Base-by-base conservation (phyloP, 2,888 invertebrate species). In the Oscheius onirici region DNA sequence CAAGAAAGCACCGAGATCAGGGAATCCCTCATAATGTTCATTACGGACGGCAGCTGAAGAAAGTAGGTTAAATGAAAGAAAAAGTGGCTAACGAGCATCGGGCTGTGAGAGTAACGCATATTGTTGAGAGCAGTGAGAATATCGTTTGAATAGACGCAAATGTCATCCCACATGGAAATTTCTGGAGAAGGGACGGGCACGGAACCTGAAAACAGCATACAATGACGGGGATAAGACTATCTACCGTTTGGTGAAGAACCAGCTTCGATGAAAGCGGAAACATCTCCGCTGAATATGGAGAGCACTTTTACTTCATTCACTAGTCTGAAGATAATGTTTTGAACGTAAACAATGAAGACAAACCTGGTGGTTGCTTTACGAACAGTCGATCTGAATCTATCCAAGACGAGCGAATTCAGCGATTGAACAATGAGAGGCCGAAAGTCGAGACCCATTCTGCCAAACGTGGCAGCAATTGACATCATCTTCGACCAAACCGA, bases 361-460 rank as follows among this genome's bases (percentile, higher is more conserved):
- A 15, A 84, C 84, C 68, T 75, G 24, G 74, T 65, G 1, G 84
- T 83, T 1, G 83, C 82, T 1, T 72, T 67, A 3, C 75, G 69
- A 13, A 86, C 76, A 51, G 71, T 75, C 20, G 69, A 70, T n/a
- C 72, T 69, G 72, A 86, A 85, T 43, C 79, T 41, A 17, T 80
- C 75, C 11, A 82, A 66, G 3, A 84, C 79, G 13, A 86, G 71
- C 17, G 70, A 61, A 20, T 80, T 76, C 26, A 86, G 71, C 44
- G 77, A 76, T 40, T 81, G 71, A n/a, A 80, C 71, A 26, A 86
- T 77, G 51, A 86, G 44, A 17, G 81, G 75, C 3, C 86, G 80
- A 57, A 84, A 86, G 71, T 86, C 86, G 34, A 86, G 75, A n/a
- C 85, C 86, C 83, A 87, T 83, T 61, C 86, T 73, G n/a, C 86